Base-by-base conservation (phyloP, 2,888 invertebrate genomes). In the Synanthedon vespiformis region DNA sequence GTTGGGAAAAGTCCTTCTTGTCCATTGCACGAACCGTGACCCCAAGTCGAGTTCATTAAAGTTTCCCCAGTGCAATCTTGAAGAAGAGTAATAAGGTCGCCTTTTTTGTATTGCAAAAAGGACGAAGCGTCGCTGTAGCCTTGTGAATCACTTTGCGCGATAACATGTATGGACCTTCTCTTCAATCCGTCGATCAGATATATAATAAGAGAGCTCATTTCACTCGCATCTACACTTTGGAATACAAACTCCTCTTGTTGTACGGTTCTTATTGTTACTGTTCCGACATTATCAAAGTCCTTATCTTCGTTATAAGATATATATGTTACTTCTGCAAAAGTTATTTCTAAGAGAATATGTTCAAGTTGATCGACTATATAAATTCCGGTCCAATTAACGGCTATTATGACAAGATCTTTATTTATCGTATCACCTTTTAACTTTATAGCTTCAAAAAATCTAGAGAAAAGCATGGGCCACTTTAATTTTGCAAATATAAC, bases 401-500 rank as follows among this genome's bases (percentile, higher is more conserved):
- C 98, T 58, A 98, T 92, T 52, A 98, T 95, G 16, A 97, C 90
- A 62, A 95, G 92, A 61, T 92, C 90, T 61, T 89, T 90, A 6
- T 88, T 85, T 6, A 93, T 86, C 34, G 89, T 86, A 0, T 92
- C 91, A 0, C 94, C 94, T 56, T 92, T 91, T 50, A 91, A 79
- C 70, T 93, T 93, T n/a, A 93, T 89, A 0, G 95, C 96, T 85
- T 98, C 98, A 69, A 94, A 98, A 77, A 97, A 97, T 68, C 95
- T 90, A 0, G 97, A 97, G 77, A 98, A 98, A 5, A 97, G 85
- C 76, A 98, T 92, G 0, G 97, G 96, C 98, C 98, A 98, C 62
- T 95, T 95, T 57, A 94, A 88, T 83, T 96, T 96, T 2, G 96
- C 94, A 77, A 94, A 97, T 65, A 93, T 92, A 0, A 97, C 96